Evolutionary conservation across 2,113 vertebrate genomes (phyloP).

Genomic region (Grantiella picta): DNA sequence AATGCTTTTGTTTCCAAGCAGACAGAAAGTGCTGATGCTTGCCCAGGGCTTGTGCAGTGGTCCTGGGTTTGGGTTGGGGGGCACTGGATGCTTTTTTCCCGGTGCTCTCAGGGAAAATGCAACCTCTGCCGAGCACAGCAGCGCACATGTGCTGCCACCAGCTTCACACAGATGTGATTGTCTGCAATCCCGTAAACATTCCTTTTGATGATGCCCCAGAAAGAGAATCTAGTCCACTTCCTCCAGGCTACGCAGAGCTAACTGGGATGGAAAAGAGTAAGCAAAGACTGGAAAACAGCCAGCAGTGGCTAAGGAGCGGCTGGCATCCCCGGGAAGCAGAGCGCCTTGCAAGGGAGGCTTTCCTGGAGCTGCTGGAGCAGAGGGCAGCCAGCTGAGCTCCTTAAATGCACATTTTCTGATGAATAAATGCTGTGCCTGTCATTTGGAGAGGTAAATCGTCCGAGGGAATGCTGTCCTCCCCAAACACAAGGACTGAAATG

Average conservation of each 20-base stretch:
- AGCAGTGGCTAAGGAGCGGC: not conserved
- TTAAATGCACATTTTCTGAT: not conserved
- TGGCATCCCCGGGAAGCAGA: not conserved
- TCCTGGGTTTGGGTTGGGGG: not conserved
- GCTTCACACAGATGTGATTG: not conserved
- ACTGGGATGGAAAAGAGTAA: constrained; percentile 47
- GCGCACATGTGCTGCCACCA: constrained; percentile 3
- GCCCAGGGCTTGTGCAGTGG: not conserved
- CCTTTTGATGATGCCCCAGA: constrained; percentile 17
- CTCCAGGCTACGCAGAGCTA: constrained; percentile 3
- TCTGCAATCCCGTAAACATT: not conserved
- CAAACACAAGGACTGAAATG: not conserved
- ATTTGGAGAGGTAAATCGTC: not conserved
- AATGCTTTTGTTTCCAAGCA: not conserved
- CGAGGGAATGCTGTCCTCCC: not conserved
- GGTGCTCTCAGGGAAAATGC: rapidly evolving
- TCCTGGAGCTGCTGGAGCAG: not conserved
- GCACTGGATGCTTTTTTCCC: not conserved
- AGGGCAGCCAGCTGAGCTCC: not conserved
- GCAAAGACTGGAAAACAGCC: constrained; percentile 32
- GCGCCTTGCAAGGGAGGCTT: not conserved
- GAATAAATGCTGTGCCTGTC: not conserved
- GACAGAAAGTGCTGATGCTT: not conserved
- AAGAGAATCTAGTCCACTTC: constrained; percentile 53
- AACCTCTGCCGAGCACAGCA: not conserved